Evolutionary conservation across 2,113 vertebrate genomes (phyloP).

Genomic region (Gracilinanus agilis): DNA sequence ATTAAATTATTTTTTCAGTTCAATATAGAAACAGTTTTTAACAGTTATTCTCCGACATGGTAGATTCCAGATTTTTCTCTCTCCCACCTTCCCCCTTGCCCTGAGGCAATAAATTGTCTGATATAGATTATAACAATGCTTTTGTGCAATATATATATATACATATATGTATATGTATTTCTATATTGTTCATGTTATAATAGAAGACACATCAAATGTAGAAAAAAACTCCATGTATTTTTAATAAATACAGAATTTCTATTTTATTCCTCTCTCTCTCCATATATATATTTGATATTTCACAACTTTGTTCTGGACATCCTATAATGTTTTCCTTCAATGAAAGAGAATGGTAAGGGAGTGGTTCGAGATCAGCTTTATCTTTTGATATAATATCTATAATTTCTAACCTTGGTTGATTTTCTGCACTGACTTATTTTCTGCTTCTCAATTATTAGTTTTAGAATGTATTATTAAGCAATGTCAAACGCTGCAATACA

Average conservation of each 20-base stretch:
- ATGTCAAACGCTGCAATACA: not conserved
- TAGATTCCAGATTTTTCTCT: too few species aligned
- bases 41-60: too few species aligned
- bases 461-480: not conserved
- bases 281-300: not conserved
- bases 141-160: too few species aligned
- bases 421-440: not conserved
- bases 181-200: too few species aligned
- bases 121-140: too few species aligned
- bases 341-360: not conserved
- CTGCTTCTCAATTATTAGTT: not conserved
- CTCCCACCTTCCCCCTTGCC: too few species aligned
- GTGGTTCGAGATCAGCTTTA: not conserved
- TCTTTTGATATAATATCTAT: not conserved
- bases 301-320: not conserved
- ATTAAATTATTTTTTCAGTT: too few species aligned
- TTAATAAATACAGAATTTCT: not conserved
- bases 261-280: not conserved
- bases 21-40: too few species aligned
- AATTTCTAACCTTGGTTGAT: not conserved
- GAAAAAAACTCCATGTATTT: not conserved
- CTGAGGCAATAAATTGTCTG: too few species aligned
- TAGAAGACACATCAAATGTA: too few species aligned
- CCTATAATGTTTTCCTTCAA: not conserved
- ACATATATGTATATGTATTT: too few species aligned